Evolutionary conservation across 2,113 vertebrate genomes (phyloP).

Genomic region (Excalfactoria chinensis): DNA sequence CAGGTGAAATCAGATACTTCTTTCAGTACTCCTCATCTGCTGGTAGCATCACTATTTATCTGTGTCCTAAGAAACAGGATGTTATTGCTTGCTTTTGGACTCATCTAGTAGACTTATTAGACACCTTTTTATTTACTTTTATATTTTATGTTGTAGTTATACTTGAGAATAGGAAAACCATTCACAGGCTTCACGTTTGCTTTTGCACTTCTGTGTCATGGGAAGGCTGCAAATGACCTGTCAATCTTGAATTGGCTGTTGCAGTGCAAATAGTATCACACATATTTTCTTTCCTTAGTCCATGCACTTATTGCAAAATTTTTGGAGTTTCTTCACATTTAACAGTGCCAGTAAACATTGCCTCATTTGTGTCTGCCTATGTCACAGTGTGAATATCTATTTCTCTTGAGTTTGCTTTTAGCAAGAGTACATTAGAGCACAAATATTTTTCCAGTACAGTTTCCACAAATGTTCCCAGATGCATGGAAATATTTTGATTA

Average conservation of each 20-base stretch:
- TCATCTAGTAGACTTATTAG: not conserved
- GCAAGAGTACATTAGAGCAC: slow-evolving; percentile 57
- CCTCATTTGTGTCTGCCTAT: slow-evolving; percentile 48
- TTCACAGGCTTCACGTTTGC: not conserved
- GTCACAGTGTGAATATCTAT: slow-evolving; percentile 59
- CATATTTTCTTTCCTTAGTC: slow-evolving; percentile 52
- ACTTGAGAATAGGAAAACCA: not conserved
- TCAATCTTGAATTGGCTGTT: not conserved
- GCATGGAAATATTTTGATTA: slow-evolving; percentile 63
- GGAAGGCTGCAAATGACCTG: not conserved
- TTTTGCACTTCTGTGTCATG: not conserved
- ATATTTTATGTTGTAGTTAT: not conserved
- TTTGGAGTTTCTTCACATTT: slow-evolving; percentile 67
- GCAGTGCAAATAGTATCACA: slow-evolving; percentile 4
- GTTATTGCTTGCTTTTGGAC: not conserved
- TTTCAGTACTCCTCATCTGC: not conserved
- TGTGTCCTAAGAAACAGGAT: not conserved
- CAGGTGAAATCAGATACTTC: not conserved
- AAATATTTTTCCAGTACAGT: slow-evolving; percentile 65
- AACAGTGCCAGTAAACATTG: slow-evolving; percentile 67
- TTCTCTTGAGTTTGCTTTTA: slow-evolving; percentile 65
- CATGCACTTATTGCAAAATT: slow-evolving; percentile 51
- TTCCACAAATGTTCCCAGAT: slow-evolving; percentile 57
- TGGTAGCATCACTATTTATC: not conserved
- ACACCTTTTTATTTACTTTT: not conserved